Evolutionary conservation across 2,888 invertebrate species (phyloP), one percentile per base, ranked within the genome.

Genomic region (Sinhomidia bicolor): DNA sequence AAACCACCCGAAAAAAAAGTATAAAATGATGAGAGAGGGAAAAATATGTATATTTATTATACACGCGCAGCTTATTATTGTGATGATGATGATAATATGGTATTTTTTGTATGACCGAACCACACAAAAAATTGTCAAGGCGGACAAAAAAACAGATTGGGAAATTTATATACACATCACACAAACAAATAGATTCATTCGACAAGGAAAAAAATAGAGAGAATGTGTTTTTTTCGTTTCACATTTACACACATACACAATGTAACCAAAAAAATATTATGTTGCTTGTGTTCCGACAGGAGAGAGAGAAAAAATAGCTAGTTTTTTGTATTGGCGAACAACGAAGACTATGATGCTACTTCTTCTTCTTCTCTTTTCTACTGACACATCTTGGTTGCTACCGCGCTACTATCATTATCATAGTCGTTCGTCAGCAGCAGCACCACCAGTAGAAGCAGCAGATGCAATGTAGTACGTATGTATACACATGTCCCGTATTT

Each of bases 201-300:
- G 17, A 32, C 5, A 23, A 36, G 68, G 29, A 68, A 41, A 68
- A n/a, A n/a, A n/a, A n/a, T n/a, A n/a, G n/a, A 68, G 32, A 1
- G 14, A 14, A 68, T n/a, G n/a, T n/a, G 32, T 60, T n/a, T n/a
- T n/a, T n/a, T n/a, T n/a, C n/a, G n/a, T n/a, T n/a, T n/a, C n/a
- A 29, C 62, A 26, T 36, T 36, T n/a, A n/a, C n/a, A n/a, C n/a
- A n/a, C n/a, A n/a, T n/a, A 17, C 68, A 36, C 32, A 68, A 17
- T 36, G 68, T 68, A 68, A 9, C 68, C 29, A 68, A 68, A 68
- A 57, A 65, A 68, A 68, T 41, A n/a, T 36, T 68, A n/a, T n/a
- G n/a, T n/a, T n/a, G n/a, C n/a, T n/a, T n/a, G n/a, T n/a, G 29
- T 36, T 68, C 36, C 36, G 68, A n/a, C n/a, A n/a, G n/a, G n/a